phyloP scores from a whole-genome alignment of 2,113 vertebrate genomes.

The Caracal caracal region DNA sequence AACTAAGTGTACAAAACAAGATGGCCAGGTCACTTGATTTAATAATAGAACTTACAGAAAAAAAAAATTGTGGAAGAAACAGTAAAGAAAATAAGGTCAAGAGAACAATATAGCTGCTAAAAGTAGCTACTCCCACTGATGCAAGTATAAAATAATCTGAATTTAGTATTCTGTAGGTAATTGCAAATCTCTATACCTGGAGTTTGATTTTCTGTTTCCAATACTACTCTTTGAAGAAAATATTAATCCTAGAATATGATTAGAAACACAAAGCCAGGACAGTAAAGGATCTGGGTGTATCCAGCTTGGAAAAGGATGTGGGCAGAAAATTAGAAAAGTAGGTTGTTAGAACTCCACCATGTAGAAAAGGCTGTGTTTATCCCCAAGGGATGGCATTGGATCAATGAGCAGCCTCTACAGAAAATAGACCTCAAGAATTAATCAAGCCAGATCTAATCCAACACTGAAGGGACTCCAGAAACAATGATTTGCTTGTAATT shows the following conservation, averaged over 20 bases:
- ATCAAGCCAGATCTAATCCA: neutral
- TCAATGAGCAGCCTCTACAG: neutral
- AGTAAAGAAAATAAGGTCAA: neutral
- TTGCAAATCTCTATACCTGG: no score
- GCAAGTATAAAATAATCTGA: neutral
- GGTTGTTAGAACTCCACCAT: neutral
- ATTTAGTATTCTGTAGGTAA: neutral
- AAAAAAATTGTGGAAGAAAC: neutral
- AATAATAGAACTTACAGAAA: neutral
- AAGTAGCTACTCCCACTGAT: neutral
- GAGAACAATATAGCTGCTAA: neutral
- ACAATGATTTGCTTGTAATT: neutral
- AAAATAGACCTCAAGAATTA: neutral
- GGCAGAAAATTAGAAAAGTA: neutral
- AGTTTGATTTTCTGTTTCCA: neutral
- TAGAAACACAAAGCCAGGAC: neutral
- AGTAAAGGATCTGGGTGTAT: neutral
- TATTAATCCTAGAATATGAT: neutral
- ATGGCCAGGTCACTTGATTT: accelerated
- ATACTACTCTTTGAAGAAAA: neutral
- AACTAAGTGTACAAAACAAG: neutral
- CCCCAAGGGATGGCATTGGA: accelerated
- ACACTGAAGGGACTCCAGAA: neutral
- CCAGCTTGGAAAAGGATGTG: no score
- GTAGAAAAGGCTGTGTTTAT: neutral